phyloP scores from a whole-genome alignment of 2,113 vertebrate genomes.

The Triplophysa siluroides region DNA sequence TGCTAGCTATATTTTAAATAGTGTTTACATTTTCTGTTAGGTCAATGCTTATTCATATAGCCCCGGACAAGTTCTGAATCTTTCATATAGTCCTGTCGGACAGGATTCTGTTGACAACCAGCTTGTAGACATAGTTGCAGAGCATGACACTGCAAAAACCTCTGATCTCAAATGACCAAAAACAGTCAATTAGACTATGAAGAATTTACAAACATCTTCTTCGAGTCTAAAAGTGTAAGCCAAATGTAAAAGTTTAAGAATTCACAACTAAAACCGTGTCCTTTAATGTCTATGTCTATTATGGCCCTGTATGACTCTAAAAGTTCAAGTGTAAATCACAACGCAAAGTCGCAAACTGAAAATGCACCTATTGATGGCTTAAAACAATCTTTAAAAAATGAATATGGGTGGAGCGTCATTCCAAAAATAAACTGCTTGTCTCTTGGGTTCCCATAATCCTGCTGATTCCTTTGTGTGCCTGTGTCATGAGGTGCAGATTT shows the following conservation, averaged over 20 bases:
- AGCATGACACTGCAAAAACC: not conserved
- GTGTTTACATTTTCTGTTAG: not conserved
- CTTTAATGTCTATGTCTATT: too few relatives aligned
- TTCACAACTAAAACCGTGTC: too few relatives aligned
- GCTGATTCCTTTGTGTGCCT: constrained; percentile 16
- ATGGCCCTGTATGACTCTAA: not conserved
- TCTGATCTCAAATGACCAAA: not conserved
- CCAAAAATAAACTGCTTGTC: not conserved
- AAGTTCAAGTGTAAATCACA: not conserved
- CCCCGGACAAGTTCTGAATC: constrained; percentile 13
- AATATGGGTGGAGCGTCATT: not conserved
- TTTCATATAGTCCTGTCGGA: constrained; percentile 5
- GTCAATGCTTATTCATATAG: constrained; percentile 11
- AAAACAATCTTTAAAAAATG: not conserved
- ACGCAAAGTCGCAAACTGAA: too few relatives aligned
- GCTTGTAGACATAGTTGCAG: not conserved
- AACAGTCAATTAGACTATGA: not conserved
- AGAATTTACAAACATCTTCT: too few relatives aligned
- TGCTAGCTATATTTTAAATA: constrained; percentile 17
- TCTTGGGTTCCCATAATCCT: constrained; percentile 10
- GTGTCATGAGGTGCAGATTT: constrained; percentile 12
- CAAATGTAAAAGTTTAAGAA: too few relatives aligned
- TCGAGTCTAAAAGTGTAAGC: too few relatives aligned
- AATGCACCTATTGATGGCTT: not conserved
- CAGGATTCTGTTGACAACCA: constrained; percentile 11